Base-by-base conservation (phyloP, 1,140 invertebrate species). In the Anagrus nilaparvatae region DNA sequence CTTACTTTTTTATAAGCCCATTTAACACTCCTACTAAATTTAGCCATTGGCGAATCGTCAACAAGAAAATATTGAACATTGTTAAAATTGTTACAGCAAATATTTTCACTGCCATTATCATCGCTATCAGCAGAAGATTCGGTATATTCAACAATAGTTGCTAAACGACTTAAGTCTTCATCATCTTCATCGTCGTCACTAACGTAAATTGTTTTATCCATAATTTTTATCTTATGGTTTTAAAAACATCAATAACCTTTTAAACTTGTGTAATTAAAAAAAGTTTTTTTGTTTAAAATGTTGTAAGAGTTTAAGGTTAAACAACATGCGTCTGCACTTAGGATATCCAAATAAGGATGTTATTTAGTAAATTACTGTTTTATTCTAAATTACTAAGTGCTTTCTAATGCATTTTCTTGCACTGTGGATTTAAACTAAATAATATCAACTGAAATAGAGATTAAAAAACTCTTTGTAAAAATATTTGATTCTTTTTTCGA, bases 261-360 rank as follows among this genome's bases (percentile, higher is more conserved):
- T n/a, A 27, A 39, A 17, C 5, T 39, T 27, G 13, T 39, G n/a
- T n/a, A n/a, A n/a, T n/a, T n/a, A n/a, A n/a, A n/a, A n/a, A n/a
- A n/a, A n/a, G n/a, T n/a, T n/a, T 27, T 13, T 39, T 38, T 38
- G 21, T 38, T 32, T 14, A 5, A 6, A 5, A n/a, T 7, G n/a
- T n/a, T n/a, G n/a, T n/a, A n/a, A n/a, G n/a, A n/a, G n/a, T n/a
- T n/a, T n/a, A n/a, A n/a, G n/a, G n/a, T n/a, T n/a, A n/a, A n/a
- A n/a, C n/a, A 58, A 65, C 61, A 62, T 33, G 59, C 59, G 44
- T 65, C 63, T 63, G 60, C 63, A 65, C 63, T 65, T 61, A 63
- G 58, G 49, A 9, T 6, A 16, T 14, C 30, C 14, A 7, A 16
- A 6, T 25, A 25, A 8, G 12, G 24, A n/a, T n/a, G n/a, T n/a